Conservation (phyloP, 1,140 invertebrate species). For the Saccostrea cuccullata region DNA sequence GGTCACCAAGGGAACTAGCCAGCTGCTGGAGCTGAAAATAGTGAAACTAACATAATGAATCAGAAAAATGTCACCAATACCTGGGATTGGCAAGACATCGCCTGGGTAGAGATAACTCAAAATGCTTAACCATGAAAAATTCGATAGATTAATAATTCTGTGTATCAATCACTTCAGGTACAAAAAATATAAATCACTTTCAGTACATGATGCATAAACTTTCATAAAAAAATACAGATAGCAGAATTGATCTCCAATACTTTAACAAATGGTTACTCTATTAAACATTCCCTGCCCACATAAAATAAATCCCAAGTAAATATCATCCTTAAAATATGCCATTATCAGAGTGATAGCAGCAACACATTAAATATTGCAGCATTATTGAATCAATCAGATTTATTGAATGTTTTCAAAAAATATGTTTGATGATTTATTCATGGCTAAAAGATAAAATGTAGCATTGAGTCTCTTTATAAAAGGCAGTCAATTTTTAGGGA, state of each 20-base stretch:
- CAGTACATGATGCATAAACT: background rate
- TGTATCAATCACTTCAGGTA: background rate
- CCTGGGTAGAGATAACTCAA: background rate
- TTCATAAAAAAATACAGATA: background rate
- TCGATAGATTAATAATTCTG: background rate
- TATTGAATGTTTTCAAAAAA: slow-evolving; percentile 14
- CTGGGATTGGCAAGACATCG: no score
- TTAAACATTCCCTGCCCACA: background rate
- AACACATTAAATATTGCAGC: background rate
- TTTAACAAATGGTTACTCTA: background rate
- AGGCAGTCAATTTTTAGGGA: background rate
- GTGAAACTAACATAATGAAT: background rate
- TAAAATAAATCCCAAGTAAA: background rate
- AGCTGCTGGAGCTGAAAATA: slow-evolving; percentile 41
- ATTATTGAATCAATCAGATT: background rate
- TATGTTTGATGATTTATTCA: background rate
- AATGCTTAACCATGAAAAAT: background rate
- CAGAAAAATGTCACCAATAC: no score
- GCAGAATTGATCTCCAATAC: slow-evolving; percentile 4
- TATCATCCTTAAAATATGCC: background rate
- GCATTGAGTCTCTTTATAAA: background rate
- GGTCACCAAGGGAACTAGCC: slow-evolving; percentile 44
- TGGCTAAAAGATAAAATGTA: slow-evolving; percentile 12
- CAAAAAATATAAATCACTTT: background rate
- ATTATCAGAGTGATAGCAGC: background rate